phyloP scores from a whole-genome alignment of 2,888 invertebrate species.

The Geotrupes spiniger region DNA sequence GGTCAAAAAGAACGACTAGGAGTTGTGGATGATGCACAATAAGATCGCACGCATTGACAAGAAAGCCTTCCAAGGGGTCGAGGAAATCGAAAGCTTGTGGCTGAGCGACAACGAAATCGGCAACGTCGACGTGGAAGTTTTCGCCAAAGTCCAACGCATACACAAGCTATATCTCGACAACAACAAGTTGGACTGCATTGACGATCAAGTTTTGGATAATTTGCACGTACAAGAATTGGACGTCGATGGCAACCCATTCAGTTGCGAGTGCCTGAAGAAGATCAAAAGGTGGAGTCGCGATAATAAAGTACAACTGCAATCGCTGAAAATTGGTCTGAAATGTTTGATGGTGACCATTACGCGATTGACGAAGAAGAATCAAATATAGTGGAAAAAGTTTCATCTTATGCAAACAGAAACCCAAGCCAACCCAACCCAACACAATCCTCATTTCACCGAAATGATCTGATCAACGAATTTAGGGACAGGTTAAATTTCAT shows the following conservation, averaged over 20 bases:
- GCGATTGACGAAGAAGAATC: neutral
- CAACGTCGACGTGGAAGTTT: constrained; percentile 31
- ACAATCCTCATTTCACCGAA: too few relatives aligned
- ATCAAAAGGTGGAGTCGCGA: constrained; percentile 35
- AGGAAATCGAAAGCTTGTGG: constrained; percentile 32
- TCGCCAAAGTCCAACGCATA: constrained; percentile 33
- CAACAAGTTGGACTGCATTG: constrained; percentile 37
- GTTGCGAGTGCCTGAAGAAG: constrained; percentile 38
- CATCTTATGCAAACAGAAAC: too few relatives aligned
- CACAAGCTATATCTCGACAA: constrained; percentile 34
- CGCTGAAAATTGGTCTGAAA: constrained; percentile 19
- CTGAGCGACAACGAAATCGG: constrained; percentile 37
- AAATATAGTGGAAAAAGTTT: too few relatives aligned
- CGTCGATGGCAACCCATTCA: constrained; percentile 37
- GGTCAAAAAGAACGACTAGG: constrained; percentile 26
- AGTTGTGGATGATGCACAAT: constrained; percentile 38
- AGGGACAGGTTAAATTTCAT: too few relatives aligned
- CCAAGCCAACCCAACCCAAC: too few relatives aligned
- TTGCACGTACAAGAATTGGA: constrained; percentile 30
- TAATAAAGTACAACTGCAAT: constrained; percentile 30
- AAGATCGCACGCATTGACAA: constrained; percentile 34
- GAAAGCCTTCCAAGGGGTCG: constrained; percentile 31
- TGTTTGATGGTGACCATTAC: constrained; percentile 13
- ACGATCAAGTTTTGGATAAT: constrained; percentile 30
- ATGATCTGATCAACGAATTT: too few relatives aligned